Evolutionary conservation across 2,888 invertebrate genomes (phyloP), one percentile per base, ranked within the genome.

Genomic region (Drosophila barbarae): DNA sequence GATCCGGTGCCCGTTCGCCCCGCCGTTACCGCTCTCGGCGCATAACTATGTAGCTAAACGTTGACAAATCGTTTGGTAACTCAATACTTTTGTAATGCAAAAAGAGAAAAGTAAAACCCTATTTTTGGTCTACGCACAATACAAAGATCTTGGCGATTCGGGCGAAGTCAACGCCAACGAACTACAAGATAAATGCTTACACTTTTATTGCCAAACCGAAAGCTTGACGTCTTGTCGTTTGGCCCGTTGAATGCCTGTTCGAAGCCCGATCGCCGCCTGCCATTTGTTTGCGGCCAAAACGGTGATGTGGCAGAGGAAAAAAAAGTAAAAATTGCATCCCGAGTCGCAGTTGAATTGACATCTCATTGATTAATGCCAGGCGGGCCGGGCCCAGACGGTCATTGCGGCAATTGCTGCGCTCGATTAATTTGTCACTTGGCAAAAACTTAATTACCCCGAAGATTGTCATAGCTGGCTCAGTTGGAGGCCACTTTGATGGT

Each of bases 51-150:
- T 41, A 47, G 50, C 78, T 80, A 85, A 84, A 72, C 81, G 77
- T 84, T 84, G 84, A 82, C 86, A 82, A 82, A 82, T 82, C 84
- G 84, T 76, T 82, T 68, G 74, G 81, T 84, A 85, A 85, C 74
- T 73, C 74, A 73, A 82, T 84, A 82, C 81, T 78, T 78, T 82
- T 85, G 84, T 81, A 74, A 84, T 82, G 81, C 83, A 63, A 72
- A 76, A 84, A 54, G 58, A 71, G 36, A 79, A 76, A 84, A 69
- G 55, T 51, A 76, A 78, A 63, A 67, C 42, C 60, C 72, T 63
- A 81, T 77, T 81, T 79, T 77, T 68, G 67, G 81, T 75, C 81
- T 83, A 77, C 77, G 77, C 77, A 77, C 55, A 59, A 61, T 64
- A 68, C 66, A 61, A 56, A 56, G 58, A 51, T 41, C 59, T 64